Evolutionary conservation across 1,140 invertebrate genomes (phyloP).

Genomic region (Zelostemma sp.): DNA sequence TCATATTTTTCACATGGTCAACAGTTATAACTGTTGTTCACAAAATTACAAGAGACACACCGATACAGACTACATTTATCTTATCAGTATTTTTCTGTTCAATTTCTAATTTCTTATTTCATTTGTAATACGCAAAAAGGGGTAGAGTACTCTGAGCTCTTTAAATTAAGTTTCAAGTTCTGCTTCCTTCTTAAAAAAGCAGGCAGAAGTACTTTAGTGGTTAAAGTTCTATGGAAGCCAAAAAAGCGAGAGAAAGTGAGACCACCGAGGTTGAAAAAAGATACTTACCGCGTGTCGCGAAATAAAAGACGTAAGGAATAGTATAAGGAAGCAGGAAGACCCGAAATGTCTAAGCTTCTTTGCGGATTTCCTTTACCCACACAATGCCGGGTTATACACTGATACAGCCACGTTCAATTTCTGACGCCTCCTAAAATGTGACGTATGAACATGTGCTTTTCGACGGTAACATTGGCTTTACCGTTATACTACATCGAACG

Average conservation of each 20-base stretch:
- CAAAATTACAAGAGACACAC: no score
- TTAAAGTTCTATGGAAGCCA: conserved; percentile 42
- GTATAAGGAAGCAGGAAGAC: conserved; percentile 38
- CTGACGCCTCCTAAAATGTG: conserved; percentile 7
- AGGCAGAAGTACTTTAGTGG: conserved; percentile 10
- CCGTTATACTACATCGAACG: neutral
- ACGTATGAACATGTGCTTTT: conserved; percentile 2
- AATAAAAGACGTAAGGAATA: conserved; percentile 39
- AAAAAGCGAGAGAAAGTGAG: conserved; percentile 20
- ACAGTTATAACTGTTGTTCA: no score
- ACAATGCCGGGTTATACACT: neutral
- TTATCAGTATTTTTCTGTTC: no score
- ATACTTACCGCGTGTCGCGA: conserved; percentile 11
- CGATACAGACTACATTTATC: no score
- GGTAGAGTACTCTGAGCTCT: no score
- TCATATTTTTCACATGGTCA: no score
- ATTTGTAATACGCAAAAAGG: no score
- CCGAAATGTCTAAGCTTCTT: conserved; percentile 39
- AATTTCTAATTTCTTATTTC: no score
- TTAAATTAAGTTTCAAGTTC: conserved; percentile 24
- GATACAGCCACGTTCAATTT: conserved; percentile 20
- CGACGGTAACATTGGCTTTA: neutral
- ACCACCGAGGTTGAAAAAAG: conserved; percentile 32
- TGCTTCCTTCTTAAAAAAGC: conserved; percentile 23
- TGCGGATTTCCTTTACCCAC: conserved; percentile 33